These are phyloP conservation scores for Chrysoperla carnea DNA, from an alignment of 1,140 invertebrate species.

Conservation along the genomic window DNA sequence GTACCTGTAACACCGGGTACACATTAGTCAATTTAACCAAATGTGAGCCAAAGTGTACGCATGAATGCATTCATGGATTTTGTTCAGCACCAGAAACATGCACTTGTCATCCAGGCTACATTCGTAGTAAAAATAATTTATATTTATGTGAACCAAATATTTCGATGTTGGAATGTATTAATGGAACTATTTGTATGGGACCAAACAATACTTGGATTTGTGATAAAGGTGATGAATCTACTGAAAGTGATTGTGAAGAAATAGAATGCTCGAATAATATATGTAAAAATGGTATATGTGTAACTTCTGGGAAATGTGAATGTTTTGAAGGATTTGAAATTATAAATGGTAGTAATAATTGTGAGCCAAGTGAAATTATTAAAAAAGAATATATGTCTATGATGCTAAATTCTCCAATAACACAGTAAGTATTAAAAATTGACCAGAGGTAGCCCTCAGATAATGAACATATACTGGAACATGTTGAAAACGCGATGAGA, in stretches of 20 bases:
- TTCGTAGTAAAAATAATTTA: background rate
- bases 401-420: no score
- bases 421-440: no score
- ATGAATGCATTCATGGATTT: background rate
- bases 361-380: no score
- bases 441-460: no score
- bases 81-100: background rate
- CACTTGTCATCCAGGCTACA: background rate
- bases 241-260: background rate
- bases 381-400: no score
- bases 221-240: background rate
- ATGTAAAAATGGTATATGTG: background rate
- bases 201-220: background rate
- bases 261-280: background rate
- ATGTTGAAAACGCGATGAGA: no score
- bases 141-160: background rate
- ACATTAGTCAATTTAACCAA: constrained; percentile 5
- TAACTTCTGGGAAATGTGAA: background rate
- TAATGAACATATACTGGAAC: no score
- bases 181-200: background rate
- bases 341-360: no score
- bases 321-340: background rate
- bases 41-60: background rate
- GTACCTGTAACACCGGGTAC: constrained; percentile 4
- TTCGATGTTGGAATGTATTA: background rate